Conservation (phyloP, 2,113 vertebrate species). For the Pogonocichla stellata region DNA sequence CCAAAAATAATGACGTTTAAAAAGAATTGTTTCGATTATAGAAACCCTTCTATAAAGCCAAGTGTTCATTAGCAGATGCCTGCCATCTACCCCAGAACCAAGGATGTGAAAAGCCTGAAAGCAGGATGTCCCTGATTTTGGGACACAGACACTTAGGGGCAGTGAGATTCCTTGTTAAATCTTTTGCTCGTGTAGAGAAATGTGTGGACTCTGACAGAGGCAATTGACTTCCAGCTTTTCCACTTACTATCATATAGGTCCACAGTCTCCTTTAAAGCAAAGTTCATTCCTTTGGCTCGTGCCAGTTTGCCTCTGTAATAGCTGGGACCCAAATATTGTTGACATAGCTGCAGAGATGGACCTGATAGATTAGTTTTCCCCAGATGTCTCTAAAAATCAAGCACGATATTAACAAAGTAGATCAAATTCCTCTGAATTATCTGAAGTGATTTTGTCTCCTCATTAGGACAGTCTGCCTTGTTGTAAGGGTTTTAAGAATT, state of each 20-base stretch:
- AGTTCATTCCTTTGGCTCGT: background rate
- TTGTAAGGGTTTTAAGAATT: background rate
- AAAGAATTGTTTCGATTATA: slow-evolving; percentile 7
- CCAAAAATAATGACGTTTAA: slow-evolving; percentile 54
- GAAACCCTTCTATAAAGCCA: slow-evolving; percentile 4
- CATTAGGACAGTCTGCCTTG: background rate
- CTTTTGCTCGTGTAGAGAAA: background rate
- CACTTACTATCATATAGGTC: background rate
- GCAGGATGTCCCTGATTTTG: background rate
- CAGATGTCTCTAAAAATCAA: background rate
- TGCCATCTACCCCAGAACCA: background rate
- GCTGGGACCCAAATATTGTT: background rate
- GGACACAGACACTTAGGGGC: background rate
- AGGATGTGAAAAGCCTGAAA: background rate
- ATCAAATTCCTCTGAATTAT: background rate
- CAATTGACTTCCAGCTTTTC: background rate
- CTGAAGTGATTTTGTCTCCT: background rate
- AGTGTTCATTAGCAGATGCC: background rate
- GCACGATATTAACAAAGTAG: background rate
- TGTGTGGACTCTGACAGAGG: background rate
- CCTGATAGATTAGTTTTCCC: background rate
- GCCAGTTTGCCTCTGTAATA: background rate
- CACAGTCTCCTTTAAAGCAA: background rate
- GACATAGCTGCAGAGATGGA: background rate
- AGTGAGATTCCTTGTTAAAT: background rate